These are phyloP conservation scores for Siniperca undulata DNA, from an alignment of 2,797 vertebrate genomes.

Conservation along the genomic window DNA sequence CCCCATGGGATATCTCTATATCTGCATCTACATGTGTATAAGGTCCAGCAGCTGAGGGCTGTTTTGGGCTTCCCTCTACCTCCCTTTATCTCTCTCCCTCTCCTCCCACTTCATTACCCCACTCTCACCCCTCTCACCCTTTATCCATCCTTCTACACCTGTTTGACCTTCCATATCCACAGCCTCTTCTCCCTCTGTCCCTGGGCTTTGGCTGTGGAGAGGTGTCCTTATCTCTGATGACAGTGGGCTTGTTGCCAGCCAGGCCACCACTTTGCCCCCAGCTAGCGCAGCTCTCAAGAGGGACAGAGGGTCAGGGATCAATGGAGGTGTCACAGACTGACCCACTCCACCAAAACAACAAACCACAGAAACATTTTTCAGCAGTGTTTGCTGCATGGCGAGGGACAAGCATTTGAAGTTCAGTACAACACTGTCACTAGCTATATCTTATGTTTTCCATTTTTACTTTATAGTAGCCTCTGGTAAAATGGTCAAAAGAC, in stretches of 20 bases:
- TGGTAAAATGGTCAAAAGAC: conserved; percentile 22
- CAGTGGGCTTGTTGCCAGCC: conserved; percentile 67
- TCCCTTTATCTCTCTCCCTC: conserved; percentile 36
- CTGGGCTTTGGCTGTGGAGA: conserved; percentile 59
- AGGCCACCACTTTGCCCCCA: conserved; percentile 64
- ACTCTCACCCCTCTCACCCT: conserved; percentile 48
- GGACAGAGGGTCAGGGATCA: conserved; percentile 61
- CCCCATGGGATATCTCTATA: conserved; percentile 35
- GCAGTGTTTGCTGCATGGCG: conserved; percentile 11
- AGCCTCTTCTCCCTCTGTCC: conserved; percentile 59
- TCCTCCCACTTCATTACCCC: conserved; percentile 54
- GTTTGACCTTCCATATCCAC: conserved; percentile 61
- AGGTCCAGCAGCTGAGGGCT: conserved; percentile 44
- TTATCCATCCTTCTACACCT: conserved; percentile 49
- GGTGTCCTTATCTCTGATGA: conserved; percentile 76
- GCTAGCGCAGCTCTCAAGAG: conserved; percentile 66
- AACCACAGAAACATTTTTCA: conserved; percentile 53
- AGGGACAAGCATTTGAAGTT: conserved; percentile 33
- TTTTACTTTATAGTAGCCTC: conserved; percentile 36
- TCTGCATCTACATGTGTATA: conserved; percentile 32
- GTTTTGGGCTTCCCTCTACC: conserved; percentile 27
- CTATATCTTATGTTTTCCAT: conserved; percentile 27
- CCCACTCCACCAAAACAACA: conserved; percentile 56
- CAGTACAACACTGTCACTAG: conserved; percentile 19
- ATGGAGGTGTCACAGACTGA: conserved; percentile 55